Base-by-base conservation (phyloP, 2,797 vertebrate species). In the Xenentodon cancila region DNA sequence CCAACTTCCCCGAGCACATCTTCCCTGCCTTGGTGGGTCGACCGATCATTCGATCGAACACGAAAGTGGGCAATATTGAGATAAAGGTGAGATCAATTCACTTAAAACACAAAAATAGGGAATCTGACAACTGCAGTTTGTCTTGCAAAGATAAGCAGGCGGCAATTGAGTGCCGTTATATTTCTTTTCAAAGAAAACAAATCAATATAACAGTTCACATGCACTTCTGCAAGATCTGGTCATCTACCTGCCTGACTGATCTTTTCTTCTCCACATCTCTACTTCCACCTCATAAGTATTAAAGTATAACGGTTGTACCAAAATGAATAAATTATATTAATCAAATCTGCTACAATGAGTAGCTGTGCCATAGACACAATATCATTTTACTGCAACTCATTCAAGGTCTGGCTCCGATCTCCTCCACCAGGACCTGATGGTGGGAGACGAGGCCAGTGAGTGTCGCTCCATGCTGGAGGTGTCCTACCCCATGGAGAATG, bases 1-100 rank as follows among this genome's bases (percentile, higher is more conserved):
- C 93, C 68, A 95, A 95, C 88, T 95, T 95, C 79, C 94, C 94
- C 0, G 92, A 94, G 0, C 93, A 95, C 88, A 95, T 95, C 79
- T 95, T 95, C 71, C 94, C 94, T 0, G 94, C 94, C 1, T 73
- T 95, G 83, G 91, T 95, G 73, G 94, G 94, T 9, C 92, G 93
- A 6, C 94, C 94, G 0, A 84, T 93, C 73, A 93, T 95, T 34
- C 86, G 94, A 6, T 95, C 94, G 0, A 83, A 53, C 4, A 62
- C 90, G 50, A 95, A 94, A 93, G 92, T 94, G 34, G 94, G 94
- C n/a, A 91, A 93, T 82, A 92, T 94, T 8, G 92, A 94, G 79
- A 94, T 95, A 57, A 94, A 95, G 93, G 94, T 94, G 72, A 89
- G 90, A 16, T 25, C 9, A 40, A 17, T 17, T 21, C 5, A 18